Base-by-base conservation (phyloP, 2,888 invertebrate genomes). In the Dryobotodes eremita region DNA sequence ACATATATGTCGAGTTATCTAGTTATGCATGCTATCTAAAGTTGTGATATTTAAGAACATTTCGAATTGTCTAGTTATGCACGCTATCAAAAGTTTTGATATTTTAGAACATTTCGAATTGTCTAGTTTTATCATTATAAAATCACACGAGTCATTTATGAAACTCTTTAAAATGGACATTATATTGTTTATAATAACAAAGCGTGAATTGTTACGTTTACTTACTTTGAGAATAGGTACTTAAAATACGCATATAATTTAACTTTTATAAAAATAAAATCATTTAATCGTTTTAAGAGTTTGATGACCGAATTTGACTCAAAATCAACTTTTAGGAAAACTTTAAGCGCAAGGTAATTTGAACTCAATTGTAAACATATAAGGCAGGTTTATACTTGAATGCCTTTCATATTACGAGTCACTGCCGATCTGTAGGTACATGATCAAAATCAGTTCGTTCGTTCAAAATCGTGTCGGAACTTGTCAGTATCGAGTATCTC, bases 211-310 rank as follows among this genome's bases (percentile, higher is more conserved):
- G 31, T 36, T 36, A 36, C 31, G 31, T 36, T 36, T 36, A 36
- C 31, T 36, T 36, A 36, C 31, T 2, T 36, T 36, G 31, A 36
- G 31, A 36, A 36, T 36, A n/a, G n/a, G n/a, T n/a, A 36, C 31
- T 36, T 36, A 36, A 36, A 36, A 36, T 36, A 36, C 31, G 31
- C 31, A 36, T 36, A 36, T 36, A 69, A 69, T 69, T 69, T 69
- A 69, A 69, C 69, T 69, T 69, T 55, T 69, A 69, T 36, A 69
- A 69, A 69, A 69, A 69, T 69, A 55, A 69, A 69, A 69, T 69
- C 6, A 69, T 50, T 55, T 23, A 36, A 69, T 69, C 55, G 69
- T 69, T 69, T 36, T 69, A 69, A 55, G 31, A 68, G 53, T 53
- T 68, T 53, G 31, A 68, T 53, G 68, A 68, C 68, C 53, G 53